Evolutionary conservation across 2,797 vertebrate genomes (phyloP).

Genomic region (Novumbra hubbsi): DNA sequence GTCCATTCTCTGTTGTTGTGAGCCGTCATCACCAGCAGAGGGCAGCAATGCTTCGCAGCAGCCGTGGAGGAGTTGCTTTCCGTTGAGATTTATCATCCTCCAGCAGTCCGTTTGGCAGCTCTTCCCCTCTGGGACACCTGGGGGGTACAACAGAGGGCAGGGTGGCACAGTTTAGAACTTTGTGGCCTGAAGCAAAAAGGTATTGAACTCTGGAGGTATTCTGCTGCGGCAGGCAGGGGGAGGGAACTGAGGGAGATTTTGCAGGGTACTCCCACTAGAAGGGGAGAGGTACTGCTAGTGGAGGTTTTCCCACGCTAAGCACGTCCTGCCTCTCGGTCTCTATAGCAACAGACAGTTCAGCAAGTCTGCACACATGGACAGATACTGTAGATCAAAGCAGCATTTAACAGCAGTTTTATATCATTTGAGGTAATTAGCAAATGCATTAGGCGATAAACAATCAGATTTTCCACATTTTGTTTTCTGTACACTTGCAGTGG

Average conservation of each 20-base stretch:
- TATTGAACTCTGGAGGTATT: too few species aligned
- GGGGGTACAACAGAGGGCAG: not conserved
- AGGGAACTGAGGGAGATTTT: not conserved
- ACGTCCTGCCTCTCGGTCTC: not conserved
- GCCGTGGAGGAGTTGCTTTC: not conserved
- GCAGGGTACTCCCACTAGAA: not conserved
- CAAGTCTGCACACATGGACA: conserved; percentile 3
- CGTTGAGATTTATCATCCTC: conserved; percentile 3
- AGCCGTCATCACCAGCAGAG: conserved; percentile 46
- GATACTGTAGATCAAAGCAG: not conserved
- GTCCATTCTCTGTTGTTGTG: too few species aligned
- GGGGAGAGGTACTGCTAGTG: not conserved
- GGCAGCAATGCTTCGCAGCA: conserved; percentile 32
- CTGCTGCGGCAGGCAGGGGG: conserved; percentile 1
- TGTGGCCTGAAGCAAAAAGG: not conserved
- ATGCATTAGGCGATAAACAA: too few species aligned
- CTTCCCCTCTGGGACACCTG: not conserved
- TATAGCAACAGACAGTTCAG: conserved; percentile 14
- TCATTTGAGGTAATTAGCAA: too few species aligned
- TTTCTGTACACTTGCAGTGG: not conserved
- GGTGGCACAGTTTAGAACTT: not conserved
- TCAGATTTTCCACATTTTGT: too few species aligned
- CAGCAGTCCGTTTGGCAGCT: conserved; percentile 33
- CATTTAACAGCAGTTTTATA: too few species aligned
- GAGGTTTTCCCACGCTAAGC: conserved; percentile 25